Base-by-base conservation (phyloP, 1,140 invertebrate species). In the Episyrphus balteatus region DNA sequence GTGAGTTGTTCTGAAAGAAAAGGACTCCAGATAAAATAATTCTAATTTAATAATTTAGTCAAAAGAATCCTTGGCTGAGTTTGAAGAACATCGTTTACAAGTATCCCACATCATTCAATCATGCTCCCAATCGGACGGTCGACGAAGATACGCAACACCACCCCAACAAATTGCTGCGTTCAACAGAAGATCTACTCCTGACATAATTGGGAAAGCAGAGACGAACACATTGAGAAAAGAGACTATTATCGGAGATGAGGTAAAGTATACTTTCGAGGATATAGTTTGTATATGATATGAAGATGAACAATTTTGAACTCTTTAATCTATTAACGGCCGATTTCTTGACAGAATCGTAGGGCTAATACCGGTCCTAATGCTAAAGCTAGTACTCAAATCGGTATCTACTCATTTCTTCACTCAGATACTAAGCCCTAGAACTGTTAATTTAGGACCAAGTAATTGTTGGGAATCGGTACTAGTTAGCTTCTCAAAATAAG, bases 101-200 rank as follows among this genome's bases (percentile, higher is more conserved):
- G 83, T 90, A 19, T 88, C 86, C 0, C 83, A 86, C 50, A 86
- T 86, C 6, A 68, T 93, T 7, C 88, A 92, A 60, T 85, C 87
- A 0, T 89, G 84, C 59, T 72, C 89, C 53, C 82, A 88, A 66
- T 84, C 85, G 0, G 83, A 89, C 61, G 88, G 88, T 3, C 74
- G 82, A 10, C 69, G 85, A 54, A 70, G 85, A 45, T 88, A 88
- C 56, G 86, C 86, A 0, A 92, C 88, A 5, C 86, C 87, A 2
- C 86, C 86, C 0, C 86, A 90, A 55, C 87, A 90, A 71, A 84
- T 92, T 51, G 83, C 88, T 6, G 83, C 85, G 3, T 90, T 87
- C 49, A 91, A 92, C 68, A 73, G 86, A 39, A 69, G 84, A 59
- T 83, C 83, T 7, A 70, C 78, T 38, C 82, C 86, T 0, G 83